Evolutionary conservation across 64 coral and sea anemone species (phyloP), one percentile per base, ranked within the genome.

Genomic region (Hydrozoanthus tunicans): DNA sequence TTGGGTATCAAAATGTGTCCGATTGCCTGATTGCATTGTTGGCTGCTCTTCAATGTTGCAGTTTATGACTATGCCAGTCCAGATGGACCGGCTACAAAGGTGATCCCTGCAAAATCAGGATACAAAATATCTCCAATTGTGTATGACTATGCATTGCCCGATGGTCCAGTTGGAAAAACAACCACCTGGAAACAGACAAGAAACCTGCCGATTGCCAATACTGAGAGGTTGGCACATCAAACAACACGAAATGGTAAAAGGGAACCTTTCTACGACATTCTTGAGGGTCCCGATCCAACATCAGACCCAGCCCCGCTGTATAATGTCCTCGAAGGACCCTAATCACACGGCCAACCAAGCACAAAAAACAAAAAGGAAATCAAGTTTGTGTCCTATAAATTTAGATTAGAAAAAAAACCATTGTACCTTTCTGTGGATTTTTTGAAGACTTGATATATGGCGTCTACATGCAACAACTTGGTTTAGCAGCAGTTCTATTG

Each of bases 61-160:
- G 66, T 73, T 51, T 86, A 86, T 13, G 83, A 86, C 55, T 86
- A 86, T 7, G 83, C 83, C 9, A 73, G 73, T 59, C 68, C 68
- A 3, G 67, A 86, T 15, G 68, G 83, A 51, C 56, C 53, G 32
- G 24, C 15, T 8, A 59, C 55, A 59, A 59, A 55, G 7, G 26
- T 64, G 7, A 32, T 14, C 12, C 55, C 9, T 7, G 9, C 14
- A 15, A 72, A 55, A 3, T n/a, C 53, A 5, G 15, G 4, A 24
- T 66, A 24, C n/a, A 43, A 7, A 13, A 13, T 10, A 56, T 73
- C 10, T 13, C 83, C 83, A 12, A 17, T 59, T 6, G 83, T 59
- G 52, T 68, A 86, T 13, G 83, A 73, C 53, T 86, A 86, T 26
- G 83, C 83, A 5, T 14, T 7, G 15, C 67, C 67, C 7, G 67